phyloP scores from a whole-genome alignment of 2,113 vertebrate species.

The Pungitius pungitius region DNA sequence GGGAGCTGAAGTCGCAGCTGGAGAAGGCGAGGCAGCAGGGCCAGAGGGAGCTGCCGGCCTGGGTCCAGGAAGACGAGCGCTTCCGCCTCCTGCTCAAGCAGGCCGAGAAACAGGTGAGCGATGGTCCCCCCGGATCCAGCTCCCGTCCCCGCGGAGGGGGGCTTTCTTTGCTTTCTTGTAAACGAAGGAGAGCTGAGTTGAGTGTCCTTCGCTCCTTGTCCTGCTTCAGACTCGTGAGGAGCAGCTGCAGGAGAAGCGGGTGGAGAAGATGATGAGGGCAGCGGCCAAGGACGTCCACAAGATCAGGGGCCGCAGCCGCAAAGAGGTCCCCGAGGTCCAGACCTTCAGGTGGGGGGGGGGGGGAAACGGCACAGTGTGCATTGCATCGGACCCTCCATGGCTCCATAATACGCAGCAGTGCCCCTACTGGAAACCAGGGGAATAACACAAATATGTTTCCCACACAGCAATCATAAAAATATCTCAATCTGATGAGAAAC shows the following conservation, averaged over 20 bases:
- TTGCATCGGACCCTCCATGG: neutral
- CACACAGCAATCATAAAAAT: neutral
- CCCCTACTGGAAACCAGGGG: neutral
- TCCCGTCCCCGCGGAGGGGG: neutral
- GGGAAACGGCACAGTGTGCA: neutral
- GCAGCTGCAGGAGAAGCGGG: conserved; percentile 87
- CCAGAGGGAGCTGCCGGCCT: conserved; percentile 85
- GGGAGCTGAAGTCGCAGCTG: conserved; percentile 90
- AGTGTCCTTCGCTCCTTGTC: neutral
- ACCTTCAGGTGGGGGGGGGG: conserved; percentile 88
- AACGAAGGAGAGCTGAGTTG: neutral
- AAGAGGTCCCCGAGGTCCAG: conserved; percentile 92
- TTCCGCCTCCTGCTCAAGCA: conserved; percentile 89
- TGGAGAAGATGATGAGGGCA: conserved; percentile 94
- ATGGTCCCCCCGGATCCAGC: no score
- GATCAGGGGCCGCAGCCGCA: conserved; percentile 91
- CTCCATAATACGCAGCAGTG: neutral
- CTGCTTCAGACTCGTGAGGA: conserved; percentile 84
- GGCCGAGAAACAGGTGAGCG: conserved; percentile 88
- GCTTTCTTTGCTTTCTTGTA: neutral
- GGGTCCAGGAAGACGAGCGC: conserved; percentile 90
- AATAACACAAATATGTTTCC: neutral
- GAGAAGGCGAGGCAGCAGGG: conserved; percentile 89
- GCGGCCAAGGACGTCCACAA: conserved; percentile 95
- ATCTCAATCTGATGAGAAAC: neutral